Evolutionary conservation across 1,140 invertebrate genomes (phyloP).

Genomic region (Stegodyphus dumicola): DNA sequence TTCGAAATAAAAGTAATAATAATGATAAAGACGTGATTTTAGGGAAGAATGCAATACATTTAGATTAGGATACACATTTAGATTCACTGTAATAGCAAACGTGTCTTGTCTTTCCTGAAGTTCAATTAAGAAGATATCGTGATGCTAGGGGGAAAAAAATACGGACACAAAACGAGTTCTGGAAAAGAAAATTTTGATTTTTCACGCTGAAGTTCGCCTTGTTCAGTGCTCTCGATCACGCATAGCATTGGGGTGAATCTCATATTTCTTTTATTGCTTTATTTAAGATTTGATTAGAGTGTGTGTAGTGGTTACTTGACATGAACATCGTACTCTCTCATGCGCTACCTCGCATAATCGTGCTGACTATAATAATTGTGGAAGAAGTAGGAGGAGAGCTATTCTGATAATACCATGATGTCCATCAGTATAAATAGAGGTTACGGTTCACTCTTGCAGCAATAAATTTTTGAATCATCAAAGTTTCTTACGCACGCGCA

Average conservation of each 20-base stretch:
- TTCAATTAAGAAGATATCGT: slow-evolving; percentile 52
- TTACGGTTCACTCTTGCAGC: too few species aligned
- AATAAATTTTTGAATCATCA: too few species aligned
- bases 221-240: not conserved
- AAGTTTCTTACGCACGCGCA: too few species aligned
- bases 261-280: slow-evolving; percentile 3
- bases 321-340: too few species aligned
- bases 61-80: slow-evolving; percentile 14
- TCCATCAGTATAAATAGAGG: too few species aligned
- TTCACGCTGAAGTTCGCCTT: not conserved
- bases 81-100: not conserved
- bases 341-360: too few species aligned
- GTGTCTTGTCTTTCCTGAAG: slow-evolving; percentile 27
- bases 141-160: slow-evolving; percentile 10
- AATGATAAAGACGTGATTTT: slow-evolving; percentile 52
- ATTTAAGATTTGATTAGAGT: not conserved
- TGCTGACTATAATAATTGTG: too few species aligned
- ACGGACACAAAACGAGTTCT: not conserved
- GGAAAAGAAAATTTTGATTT: slow-evolving; percentile 8
- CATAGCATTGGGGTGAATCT: not conserved
- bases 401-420: too few species aligned
- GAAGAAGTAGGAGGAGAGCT: too few species aligned
- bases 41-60: slow-evolving; percentile 23
- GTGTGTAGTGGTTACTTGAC: not conserved
- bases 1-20: slow-evolving; percentile 17